A percentile compares a stretch with the other conserved stretches of the same genome.
Evolutionary conservation across 2,113 vertebrate genomes (phyloP).

Genomic region (Tupaia tana): DNA sequence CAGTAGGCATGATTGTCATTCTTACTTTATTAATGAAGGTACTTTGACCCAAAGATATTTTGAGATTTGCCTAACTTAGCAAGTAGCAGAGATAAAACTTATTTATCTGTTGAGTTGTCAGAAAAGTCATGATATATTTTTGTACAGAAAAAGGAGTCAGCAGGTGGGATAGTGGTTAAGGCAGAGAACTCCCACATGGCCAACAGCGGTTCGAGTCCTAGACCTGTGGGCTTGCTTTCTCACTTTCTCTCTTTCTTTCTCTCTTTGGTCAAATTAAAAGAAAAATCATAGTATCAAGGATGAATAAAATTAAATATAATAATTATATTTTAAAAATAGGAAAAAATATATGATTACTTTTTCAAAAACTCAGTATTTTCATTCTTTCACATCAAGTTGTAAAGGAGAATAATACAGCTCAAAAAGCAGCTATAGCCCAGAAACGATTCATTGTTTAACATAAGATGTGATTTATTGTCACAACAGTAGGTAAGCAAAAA

Average conservation of each 20-base stretch:
- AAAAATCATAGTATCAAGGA: no score
- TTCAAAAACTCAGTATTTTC: background rate
- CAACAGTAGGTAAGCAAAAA: background rate
- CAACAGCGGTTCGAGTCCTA: no score
- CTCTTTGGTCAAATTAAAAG: no score
- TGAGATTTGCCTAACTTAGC: background rate
- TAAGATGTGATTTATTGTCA: background rate
- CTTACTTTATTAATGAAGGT: slow-evolving; percentile 19
- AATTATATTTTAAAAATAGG: no score
- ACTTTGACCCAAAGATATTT: background rate
- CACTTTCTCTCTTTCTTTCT: no score
- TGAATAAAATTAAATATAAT: no score
- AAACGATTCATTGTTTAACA: slow-evolving; percentile 35
- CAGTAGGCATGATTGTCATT: background rate
- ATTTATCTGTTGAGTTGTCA: background rate
- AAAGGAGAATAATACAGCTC: background rate
- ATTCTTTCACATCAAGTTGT: slow-evolving; percentile 14
- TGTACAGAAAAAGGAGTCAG: no score
- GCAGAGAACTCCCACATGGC: no score
- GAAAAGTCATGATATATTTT: no score
- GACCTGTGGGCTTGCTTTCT: no score
- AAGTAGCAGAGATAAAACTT: background rate
- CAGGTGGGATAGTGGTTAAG: no score
- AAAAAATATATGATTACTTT: no score
- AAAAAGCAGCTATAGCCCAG: background rate